Percentiles rank a stretch among this genome's conserved stretches.
phyloP scores from a whole-genome alignment of 2,888 invertebrate species.

The Plebejus anna region DNA sequence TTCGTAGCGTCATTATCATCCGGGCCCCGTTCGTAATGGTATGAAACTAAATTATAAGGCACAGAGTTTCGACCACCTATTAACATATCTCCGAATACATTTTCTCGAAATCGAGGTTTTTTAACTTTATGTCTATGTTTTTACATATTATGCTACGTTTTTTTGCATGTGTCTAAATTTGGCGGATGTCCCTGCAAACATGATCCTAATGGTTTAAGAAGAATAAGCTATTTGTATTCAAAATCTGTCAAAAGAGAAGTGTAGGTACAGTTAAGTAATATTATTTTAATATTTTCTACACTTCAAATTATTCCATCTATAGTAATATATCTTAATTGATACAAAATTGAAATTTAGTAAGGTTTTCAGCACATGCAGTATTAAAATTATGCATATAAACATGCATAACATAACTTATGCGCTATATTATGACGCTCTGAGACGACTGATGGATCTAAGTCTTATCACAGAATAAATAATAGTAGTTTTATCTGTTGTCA shows the following conservation, averaged over 20 bases:
- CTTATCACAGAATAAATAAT: too few relatives aligned
- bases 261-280: background rate
- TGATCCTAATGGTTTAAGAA: background rate
- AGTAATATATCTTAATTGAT: background rate
- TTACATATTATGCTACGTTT: background rate
- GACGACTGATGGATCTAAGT: too few relatives aligned
- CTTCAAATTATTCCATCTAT: background rate
- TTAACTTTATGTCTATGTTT: slow-evolving; percentile 14
- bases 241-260: background rate
- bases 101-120: slow-evolving; percentile 44
- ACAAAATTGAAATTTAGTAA: background rate
- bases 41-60: slow-evolving; percentile 72
- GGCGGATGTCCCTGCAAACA: background rate
- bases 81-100: slow-evolving; percentile 59
- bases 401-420: too few relatives aligned
- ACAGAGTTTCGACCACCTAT: slow-evolving; percentile 57
- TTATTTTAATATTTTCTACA: background rate
- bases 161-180: background rate
- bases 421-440: too few relatives aligned
- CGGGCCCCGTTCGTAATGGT: slow-evolving; percentile 55
- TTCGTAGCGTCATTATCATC: slow-evolving; percentile 55
- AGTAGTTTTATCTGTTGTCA: too few relatives aligned
- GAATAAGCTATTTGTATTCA: background rate
- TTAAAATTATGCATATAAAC: too few relatives aligned
- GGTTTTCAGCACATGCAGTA: background rate